phyloP scores from a whole-genome alignment of 2,113 vertebrate genomes.

The Zosterops japonicus region DNA sequence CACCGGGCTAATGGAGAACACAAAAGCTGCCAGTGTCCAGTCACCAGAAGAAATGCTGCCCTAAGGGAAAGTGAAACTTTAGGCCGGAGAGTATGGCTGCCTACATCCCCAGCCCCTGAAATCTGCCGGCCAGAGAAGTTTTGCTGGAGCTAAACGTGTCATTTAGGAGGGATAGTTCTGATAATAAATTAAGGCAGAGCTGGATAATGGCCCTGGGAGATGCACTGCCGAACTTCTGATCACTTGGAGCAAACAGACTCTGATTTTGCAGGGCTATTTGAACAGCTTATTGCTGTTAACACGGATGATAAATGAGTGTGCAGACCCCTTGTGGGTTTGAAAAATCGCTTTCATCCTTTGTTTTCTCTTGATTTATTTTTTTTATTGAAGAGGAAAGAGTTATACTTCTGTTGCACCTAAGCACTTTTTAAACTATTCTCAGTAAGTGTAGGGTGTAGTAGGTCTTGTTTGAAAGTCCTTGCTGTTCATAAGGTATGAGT shows the following conservation, averaged over 20 bases:
- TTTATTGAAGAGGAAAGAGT: background rate
- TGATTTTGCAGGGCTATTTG: background rate
- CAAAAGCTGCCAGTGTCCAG: conserved; percentile 49
- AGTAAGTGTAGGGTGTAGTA: background rate
- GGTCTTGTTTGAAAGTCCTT: background rate
- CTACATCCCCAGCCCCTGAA: background rate
- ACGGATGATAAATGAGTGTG: background rate
- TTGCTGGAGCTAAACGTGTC: background rate
- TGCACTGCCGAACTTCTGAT: background rate
- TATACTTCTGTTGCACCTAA: background rate
- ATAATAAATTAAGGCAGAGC: background rate
- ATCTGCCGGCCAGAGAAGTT: background rate
- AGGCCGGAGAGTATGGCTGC: background rate
- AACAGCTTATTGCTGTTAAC: background rate
- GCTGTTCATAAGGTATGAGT: background rate
- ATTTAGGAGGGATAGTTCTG: background rate
- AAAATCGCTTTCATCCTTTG: conserved; percentile 34
- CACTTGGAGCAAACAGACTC: background rate
- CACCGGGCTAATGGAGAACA: conserved; percentile 47
- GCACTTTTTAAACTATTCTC: background rate
- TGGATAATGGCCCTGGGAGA: background rate
- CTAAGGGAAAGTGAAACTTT: conserved; percentile 52
- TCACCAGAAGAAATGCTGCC: conserved; percentile 63
- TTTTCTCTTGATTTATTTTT: conserved; percentile 8
- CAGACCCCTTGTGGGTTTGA: background rate